These are phyloP conservation scores for Drosophila pandora DNA, from an alignment of 1,140 invertebrate species.

Conservation along the genomic window DNA sequence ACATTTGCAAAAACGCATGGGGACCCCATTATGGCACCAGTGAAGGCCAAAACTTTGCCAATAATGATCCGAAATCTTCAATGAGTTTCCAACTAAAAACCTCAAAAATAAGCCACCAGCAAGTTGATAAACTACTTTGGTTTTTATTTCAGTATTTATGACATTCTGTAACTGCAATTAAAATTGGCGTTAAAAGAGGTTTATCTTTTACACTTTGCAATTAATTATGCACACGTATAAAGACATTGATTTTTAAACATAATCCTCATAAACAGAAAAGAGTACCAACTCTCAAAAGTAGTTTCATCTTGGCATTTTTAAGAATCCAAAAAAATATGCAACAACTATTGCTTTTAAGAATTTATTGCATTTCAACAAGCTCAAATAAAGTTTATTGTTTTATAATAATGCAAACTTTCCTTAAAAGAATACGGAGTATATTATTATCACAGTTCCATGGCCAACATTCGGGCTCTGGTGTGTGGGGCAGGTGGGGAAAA, in stretches of 20 bases:
- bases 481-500: background rate
- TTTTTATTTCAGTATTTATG: background rate
- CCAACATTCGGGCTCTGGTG: background rate
- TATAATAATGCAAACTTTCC: too few relatives aligned
- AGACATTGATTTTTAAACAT: too few relatives aligned
- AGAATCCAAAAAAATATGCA: background rate
- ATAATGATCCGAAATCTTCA: too few relatives aligned
- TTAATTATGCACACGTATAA: background rate
- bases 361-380: too few relatives aligned
- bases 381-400: too few relatives aligned
- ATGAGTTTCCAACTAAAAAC: slow-evolving; percentile 49
- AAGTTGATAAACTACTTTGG: slow-evolving; percentile 14
- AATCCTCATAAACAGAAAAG: too few relatives aligned
- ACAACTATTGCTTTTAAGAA: background rate
- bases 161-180: background rate
- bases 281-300: too few relatives aligned
- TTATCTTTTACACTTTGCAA: background rate
- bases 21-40: too few relatives aligned
- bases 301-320: too few relatives aligned
- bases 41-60: too few relatives aligned
- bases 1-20: too few relatives aligned
- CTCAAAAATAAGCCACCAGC: slow-evolving; percentile 1
- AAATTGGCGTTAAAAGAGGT: background rate
- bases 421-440: background rate
- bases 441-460: background rate